Evolutionary conservation across 2,888 invertebrate species (phyloP).

Genomic region (Eueremaeus valkanovi): DNA sequence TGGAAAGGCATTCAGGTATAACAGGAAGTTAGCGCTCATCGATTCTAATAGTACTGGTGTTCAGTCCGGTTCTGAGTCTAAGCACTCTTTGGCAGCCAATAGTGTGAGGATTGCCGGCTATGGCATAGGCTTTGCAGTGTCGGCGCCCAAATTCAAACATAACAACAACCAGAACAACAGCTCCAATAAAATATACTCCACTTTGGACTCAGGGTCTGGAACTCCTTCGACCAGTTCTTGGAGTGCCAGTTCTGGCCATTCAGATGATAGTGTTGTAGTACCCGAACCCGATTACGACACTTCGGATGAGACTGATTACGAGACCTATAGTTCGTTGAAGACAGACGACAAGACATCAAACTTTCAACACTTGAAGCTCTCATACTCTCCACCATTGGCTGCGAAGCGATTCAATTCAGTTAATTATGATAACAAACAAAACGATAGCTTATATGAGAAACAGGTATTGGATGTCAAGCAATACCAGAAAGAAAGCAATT

Average conservation of each 20-base stretch:
- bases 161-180: slow-evolving; percentile 22
- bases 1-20: not conserved
- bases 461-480: not conserved
- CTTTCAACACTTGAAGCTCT: slow-evolving; percentile 43
- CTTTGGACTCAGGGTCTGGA: slow-evolving; percentile 42
- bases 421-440: not conserved
- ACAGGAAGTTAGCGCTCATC: slow-evolving; percentile 16
- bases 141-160: not conserved
- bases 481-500: not conserved
- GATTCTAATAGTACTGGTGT: not conserved
- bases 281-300: slow-evolving; percentile 47
- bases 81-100: slow-evolving; percentile 6
- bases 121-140: slow-evolving; percentile 40
- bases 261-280: slow-evolving; percentile 42
- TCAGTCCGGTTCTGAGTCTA: not conserved
- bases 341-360: slow-evolving; percentile 13
- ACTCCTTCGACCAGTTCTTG: slow-evolving; percentile 42
- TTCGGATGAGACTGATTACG: slow-evolving; percentile 44
- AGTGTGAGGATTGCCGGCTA: slow-evolving; percentile 45
- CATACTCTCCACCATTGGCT: slow-evolving; percentile 43
- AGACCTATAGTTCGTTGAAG: slow-evolving; percentile 31
- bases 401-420: slow-evolving; percentile 1
- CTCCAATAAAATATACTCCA: slow-evolving; percentile 36
- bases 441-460: not conserved
- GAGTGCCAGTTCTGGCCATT: slow-evolving; percentile 40